Evolutionary conservation across 2,888 invertebrate species (phyloP).

Genomic region (Taenaris catops): DNA sequence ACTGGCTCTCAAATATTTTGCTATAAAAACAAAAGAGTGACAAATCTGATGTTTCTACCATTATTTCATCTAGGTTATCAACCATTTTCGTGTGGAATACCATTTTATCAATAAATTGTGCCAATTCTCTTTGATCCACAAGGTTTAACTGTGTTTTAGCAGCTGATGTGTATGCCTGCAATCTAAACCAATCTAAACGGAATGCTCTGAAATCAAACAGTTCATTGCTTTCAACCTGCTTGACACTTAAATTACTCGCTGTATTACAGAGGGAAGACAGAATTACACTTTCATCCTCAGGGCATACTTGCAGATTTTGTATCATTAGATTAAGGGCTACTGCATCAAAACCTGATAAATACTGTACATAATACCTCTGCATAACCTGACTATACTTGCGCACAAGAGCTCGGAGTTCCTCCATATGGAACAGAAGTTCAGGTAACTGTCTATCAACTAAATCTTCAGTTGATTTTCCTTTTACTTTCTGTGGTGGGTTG

Average conservation of each 20-base stretch:
- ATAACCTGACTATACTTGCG: slow-evolving; percentile 98
- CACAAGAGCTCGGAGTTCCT: slow-evolving; percentile 96
- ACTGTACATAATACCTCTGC: slow-evolving; percentile 98
- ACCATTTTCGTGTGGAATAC: slow-evolving; percentile 99
- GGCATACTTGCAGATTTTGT: slow-evolving; percentile 90
- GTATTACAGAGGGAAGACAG: slow-evolving; percentile 95
- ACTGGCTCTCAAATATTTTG: slow-evolving; percentile 98
- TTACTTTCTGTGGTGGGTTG: slow-evolving; percentile 95
- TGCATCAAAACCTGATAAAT: slow-evolving; percentile 97
- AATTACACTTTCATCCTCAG: slow-evolving; percentile 97
- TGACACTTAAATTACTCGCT: slow-evolving; percentile 91
- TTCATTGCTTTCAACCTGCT: slow-evolving; percentile 98
- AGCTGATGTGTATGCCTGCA: slow-evolving; percentile 96
- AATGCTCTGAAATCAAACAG: slow-evolving; percentile 97
- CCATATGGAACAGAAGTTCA: slow-evolving; percentile 98
- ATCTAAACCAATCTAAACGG: slow-evolving; percentile 97
- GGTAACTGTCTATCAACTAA: slow-evolving; percentile 97
- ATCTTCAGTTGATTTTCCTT: slow-evolving; percentile 94
- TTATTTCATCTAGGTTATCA: slow-evolving; percentile 97
- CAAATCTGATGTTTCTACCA: slow-evolving; percentile 97
- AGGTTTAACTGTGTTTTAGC: slow-evolving; percentile 89
- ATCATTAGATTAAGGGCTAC: slow-evolving; percentile 92
- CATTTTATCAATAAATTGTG: slow-evolving; percentile 95
- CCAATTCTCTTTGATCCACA: slow-evolving; percentile 91
- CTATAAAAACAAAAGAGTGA: slow-evolving; percentile 99